Conservation (phyloP, 2,797 vertebrate species). For the Amblyraja radiata region DNA sequence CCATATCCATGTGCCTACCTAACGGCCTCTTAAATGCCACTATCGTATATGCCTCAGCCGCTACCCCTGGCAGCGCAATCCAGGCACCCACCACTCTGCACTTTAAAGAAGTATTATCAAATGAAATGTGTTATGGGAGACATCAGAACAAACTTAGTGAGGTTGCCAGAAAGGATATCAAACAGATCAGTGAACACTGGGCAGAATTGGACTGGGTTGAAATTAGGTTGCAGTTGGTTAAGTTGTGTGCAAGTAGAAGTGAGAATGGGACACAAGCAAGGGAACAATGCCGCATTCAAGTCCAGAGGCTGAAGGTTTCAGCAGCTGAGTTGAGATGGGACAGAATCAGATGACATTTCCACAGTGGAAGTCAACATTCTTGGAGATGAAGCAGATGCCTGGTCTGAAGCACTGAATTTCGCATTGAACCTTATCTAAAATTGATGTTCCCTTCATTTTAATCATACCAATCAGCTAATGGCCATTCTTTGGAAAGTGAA, state of each 20-base stretch:
- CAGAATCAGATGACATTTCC: not conserved
- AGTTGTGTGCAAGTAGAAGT: not conserved
- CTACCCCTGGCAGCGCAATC: too few species aligned
- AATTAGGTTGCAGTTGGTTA: too few species aligned
- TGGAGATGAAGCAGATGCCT: not conserved
- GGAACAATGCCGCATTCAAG: not conserved
- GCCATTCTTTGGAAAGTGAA: too few species aligned
- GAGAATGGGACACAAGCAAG: not conserved
- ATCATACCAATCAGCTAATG: not conserved
- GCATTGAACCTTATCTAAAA: not conserved
- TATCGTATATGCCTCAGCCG: too few species aligned
- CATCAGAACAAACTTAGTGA: not conserved
- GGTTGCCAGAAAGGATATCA: not conserved
- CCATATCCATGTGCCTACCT: too few species aligned
- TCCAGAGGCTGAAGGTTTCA: too few species aligned
- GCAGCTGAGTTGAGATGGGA: not conserved
- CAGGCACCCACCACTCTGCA: too few species aligned
- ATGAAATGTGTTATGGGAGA: not conserved
- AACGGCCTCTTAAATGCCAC: too few species aligned
- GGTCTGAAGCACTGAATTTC: not conserved
- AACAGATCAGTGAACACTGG: not conserved
- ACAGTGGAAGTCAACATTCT: not conserved
- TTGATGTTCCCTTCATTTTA: not conserved
- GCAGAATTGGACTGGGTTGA: too few species aligned
- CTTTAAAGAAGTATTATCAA: not conserved